Evolutionary conservation across 2,113 vertebrate genomes (phyloP).

Genomic region (Ginglymostoma cirratum): DNA sequence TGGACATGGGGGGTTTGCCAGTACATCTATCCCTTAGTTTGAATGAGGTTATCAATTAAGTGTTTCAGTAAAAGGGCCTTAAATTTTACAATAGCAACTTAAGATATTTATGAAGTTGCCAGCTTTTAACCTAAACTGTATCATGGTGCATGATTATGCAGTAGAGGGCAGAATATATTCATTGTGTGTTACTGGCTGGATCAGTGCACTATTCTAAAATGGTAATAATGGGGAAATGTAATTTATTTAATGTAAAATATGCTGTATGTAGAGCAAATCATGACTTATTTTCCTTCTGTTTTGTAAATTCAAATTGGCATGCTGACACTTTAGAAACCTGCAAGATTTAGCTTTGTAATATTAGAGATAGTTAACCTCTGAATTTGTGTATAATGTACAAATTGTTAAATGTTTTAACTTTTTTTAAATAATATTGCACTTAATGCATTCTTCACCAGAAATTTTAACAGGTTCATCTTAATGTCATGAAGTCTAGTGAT

Average conservation of each 20-base stretch:
- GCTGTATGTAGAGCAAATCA: constrained; percentile 23
- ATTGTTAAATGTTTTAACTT: not conserved
- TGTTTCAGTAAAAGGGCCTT: not conserved
- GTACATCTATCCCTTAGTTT: not conserved
- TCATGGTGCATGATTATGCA: not conserved
- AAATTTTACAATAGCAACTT: constrained; percentile 9
- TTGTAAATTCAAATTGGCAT: constrained; percentile 18
- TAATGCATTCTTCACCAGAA: constrained; percentile 8
- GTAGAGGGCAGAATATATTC: not conserved
- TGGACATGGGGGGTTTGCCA: not conserved
- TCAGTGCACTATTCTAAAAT: constrained; percentile 5
- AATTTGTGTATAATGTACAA: not conserved
- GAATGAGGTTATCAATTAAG: not conserved
- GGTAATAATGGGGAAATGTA: not conserved
- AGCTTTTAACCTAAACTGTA: constrained; percentile 10
- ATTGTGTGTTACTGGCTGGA: constrained; percentile 26
- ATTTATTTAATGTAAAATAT: constrained; percentile 24
- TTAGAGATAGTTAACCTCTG: not conserved
- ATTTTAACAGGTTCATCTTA: not conserved
- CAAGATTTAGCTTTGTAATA: not conserved
- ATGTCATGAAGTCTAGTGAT: not conserved
- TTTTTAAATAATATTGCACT: not conserved
- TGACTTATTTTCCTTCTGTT: not conserved
- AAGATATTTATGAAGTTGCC: not conserved
- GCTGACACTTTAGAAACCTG: constrained; percentile 8